Percentiles rank a stretch among this genome's conserved stretches.
Conservation (phyloP, 2,797 vertebrate species). For the Decapterus maruadsi region DNA sequence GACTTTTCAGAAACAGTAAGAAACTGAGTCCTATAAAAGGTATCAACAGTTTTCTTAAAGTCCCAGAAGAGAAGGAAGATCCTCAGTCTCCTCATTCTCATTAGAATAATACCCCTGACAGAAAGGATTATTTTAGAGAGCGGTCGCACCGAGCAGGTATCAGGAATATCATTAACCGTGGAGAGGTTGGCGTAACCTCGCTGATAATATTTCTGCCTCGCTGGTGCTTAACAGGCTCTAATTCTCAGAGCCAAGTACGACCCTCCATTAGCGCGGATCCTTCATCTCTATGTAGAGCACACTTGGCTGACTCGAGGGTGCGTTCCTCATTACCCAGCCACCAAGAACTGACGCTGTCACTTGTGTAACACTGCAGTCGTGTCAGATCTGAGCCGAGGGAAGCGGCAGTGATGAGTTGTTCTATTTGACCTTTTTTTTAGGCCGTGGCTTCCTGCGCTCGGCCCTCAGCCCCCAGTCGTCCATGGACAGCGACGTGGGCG, state of each 20-base stretch:
- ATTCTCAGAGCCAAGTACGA: conserved; percentile 28
- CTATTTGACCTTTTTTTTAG: conserved; percentile 35
- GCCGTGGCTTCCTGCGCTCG: conserved; percentile 74
- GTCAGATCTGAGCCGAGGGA: neutral
- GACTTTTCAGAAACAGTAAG: neutral
- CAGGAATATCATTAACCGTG: conserved; percentile 16
- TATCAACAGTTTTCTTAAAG: no score
- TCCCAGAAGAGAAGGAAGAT: neutral
- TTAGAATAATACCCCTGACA: neutral
- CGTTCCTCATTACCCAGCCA: conserved; percentile 19
- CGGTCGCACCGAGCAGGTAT: neutral
- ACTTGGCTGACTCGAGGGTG: conserved; percentile 21
- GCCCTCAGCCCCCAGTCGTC: conserved; percentile 90
- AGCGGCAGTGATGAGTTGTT: neutral
- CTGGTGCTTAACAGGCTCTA: conserved; percentile 36
- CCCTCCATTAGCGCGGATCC: conserved; percentile 38
- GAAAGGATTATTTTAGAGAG: conserved; percentile 19
- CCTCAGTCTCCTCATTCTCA: no score
- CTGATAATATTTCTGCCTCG: conserved; percentile 31
- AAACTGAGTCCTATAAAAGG: no score
- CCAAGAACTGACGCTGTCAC: neutral
- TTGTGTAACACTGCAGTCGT: conserved; percentile 1
- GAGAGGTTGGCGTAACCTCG: conserved; percentile 39
- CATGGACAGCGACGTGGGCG: conserved; percentile 88
- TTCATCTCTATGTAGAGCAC: conserved; percentile 32